phyloP scores from a whole-genome alignment of 2,888 invertebrate species.

The Diarsia brunnea region DNA sequence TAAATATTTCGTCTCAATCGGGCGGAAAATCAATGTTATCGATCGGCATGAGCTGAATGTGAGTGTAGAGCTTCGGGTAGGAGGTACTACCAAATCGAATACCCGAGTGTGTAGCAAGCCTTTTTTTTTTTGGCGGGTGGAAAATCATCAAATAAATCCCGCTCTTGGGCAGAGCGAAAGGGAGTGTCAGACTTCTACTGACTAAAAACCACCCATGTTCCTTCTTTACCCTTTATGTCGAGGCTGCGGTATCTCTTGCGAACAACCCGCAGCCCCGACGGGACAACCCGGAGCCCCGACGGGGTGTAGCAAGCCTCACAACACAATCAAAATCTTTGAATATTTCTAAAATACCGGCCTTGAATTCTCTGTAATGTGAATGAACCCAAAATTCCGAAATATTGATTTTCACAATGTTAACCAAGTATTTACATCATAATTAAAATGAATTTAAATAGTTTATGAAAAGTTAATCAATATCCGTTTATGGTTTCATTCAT shows the following conservation, averaged over 20 bases:
- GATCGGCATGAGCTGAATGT: background rate
- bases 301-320: background rate
- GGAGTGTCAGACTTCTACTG: too few relatives aligned
- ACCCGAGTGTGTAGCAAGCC: background rate
- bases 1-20: background rate
- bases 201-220: too few relatives aligned
- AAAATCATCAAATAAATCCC: too few relatives aligned
- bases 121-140: too few relatives aligned
- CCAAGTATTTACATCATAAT: background rate
- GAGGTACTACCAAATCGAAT: background rate
- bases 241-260: too few relatives aligned
- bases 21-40: background rate
- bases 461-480: slow-evolving; percentile 11
- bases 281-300: too few relatives aligned
- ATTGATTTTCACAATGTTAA: background rate
- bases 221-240: too few relatives aligned
- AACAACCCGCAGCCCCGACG: too few relatives aligned
- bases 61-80: background rate
- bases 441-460: slow-evolving; percentile 4
- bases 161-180: too few relatives aligned
- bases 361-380: background rate
- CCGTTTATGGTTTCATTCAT: slow-evolving; percentile 30
- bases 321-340: background rate
- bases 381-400: background rate
- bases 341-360: background rate